Conservation (phyloP, 2,888 invertebrate genomes). For the Heliconius sara region DNA sequence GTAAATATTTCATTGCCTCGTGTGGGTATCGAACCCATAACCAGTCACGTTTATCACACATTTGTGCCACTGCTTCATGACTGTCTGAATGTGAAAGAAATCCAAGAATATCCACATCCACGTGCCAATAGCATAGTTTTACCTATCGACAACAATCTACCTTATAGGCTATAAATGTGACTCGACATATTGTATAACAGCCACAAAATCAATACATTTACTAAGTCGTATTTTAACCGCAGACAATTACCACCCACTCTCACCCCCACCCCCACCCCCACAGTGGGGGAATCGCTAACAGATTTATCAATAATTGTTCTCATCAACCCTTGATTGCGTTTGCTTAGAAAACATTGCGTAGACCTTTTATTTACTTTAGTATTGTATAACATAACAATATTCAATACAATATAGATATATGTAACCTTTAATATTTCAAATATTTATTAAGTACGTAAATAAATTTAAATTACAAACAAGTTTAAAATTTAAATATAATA, state of each 20-base stretch:
- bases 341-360: constrained; percentile 30
- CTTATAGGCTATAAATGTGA: background rate
- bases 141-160: background rate
- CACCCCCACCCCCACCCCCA: background rate
- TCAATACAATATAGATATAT: background rate
- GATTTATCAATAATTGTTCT: constrained; percentile 43
- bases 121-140: background rate
- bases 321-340: constrained; percentile 37
- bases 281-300: constrained; percentile 26
- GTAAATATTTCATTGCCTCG: no score
- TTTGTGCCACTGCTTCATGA: no score
- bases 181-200: constrained; percentile 6
- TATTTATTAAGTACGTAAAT: no score
- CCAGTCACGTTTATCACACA: no score
- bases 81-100: no score
- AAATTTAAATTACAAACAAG: no score
- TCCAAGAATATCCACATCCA: background rate
- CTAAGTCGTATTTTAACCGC: constrained; percentile 34
- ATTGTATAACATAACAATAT: background rate
- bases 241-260: constrained; percentile 32
- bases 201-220: constrained; percentile 23
- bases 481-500: no score
- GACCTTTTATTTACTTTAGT: background rate
- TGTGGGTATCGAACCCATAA: no score
- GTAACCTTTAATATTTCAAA: no score